Evolutionary conservation across 2,888 invertebrate species (phyloP).

Genomic region (Amiota mariae): DNA sequence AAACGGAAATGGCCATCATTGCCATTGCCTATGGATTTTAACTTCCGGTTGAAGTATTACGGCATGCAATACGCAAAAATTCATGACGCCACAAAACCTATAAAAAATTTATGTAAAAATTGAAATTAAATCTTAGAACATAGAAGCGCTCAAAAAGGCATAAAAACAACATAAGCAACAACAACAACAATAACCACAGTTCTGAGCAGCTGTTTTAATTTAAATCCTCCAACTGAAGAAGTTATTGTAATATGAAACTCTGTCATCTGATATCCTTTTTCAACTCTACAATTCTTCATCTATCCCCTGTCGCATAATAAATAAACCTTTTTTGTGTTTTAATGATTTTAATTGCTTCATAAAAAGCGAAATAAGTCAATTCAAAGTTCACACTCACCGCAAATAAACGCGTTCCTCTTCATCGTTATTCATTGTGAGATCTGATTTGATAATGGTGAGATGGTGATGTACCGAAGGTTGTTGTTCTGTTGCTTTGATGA

Average conservation of each 20-base stretch:
- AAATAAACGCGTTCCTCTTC: constrained; percentile 58
- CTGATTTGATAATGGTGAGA: background rate
- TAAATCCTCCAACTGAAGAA: background rate
- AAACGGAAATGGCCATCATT: background rate
- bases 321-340: background rate
- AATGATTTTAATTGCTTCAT: constrained; percentile 6
- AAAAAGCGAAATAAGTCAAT: constrained; percentile 3
- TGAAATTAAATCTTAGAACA: too few species aligned
- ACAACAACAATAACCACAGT: background rate
- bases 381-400: constrained; percentile 52
- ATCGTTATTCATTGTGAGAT: constrained; percentile 50
- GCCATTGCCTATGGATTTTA: background rate
- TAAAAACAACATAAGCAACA: too few species aligned
- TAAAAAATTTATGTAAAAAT: background rate
- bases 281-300: background rate
- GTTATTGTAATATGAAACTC: background rate
- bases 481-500: background rate
- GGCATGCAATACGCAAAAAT: background rate
- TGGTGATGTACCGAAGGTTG: too few species aligned
- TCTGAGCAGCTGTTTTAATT: background rate
- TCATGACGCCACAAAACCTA: background rate
- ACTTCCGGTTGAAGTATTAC: background rate
- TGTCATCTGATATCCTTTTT: background rate
- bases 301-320: background rate
- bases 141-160: background rate